A percentile compares a stretch with the other conserved stretches of the same genome.
Evolutionary conservation across 2,797 vertebrate genomes (phyloP).

Genomic region (Chiloscyllium punctatum): DNA sequence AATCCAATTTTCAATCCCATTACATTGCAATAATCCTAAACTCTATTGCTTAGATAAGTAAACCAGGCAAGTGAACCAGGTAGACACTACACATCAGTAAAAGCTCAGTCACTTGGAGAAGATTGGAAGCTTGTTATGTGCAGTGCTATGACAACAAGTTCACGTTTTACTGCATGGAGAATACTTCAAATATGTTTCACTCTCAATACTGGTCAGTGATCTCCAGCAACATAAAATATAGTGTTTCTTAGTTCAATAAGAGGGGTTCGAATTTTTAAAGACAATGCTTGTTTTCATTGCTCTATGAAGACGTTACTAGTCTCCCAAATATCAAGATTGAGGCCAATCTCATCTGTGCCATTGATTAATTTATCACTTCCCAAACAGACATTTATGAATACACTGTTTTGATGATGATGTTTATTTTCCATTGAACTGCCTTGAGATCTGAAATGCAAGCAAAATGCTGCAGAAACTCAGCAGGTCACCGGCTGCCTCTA

Average conservation of each 20-base stretch:
- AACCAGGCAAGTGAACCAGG: not conserved
- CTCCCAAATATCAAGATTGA: not conserved
- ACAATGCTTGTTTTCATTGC: not conserved
- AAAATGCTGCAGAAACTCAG: too few species aligned
- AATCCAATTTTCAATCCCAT: not conserved
- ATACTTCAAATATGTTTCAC: not conserved
- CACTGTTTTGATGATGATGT: not conserved
- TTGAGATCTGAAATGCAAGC: not conserved
- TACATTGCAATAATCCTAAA: not conserved
- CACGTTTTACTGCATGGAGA: not conserved
- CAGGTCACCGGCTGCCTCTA: too few species aligned
- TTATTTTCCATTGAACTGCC: not conserved
- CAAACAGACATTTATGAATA: too few species aligned
- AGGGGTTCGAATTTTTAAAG: not conserved
- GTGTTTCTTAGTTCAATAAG: not conserved
- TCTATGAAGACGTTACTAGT: not conserved
- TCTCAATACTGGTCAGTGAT: not conserved
- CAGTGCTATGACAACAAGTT: not conserved
- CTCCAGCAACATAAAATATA: not conserved
- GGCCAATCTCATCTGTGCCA: not conserved
- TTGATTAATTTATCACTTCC: not conserved
- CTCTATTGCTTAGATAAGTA: not conserved
- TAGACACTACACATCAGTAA: not conserved
- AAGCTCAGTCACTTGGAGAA: not conserved
- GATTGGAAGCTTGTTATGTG: not conserved